Conservation (phyloP, 2,113 vertebrate genomes). For the Tragelaphus imberbis region DNA sequence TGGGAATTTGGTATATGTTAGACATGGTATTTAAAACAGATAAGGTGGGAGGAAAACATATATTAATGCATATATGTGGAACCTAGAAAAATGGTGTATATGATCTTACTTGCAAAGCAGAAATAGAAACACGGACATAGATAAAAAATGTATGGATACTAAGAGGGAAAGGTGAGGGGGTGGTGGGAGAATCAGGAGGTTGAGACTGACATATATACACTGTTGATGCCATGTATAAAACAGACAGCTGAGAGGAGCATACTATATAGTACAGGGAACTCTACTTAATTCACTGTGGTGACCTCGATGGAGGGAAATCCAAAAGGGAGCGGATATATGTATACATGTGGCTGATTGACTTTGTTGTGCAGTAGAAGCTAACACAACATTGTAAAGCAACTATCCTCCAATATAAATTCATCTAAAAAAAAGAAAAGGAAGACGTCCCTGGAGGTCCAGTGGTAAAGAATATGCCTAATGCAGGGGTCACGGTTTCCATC, state of each 20-base stretch:
- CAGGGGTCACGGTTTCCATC: neutral
- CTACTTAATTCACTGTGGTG: neutral
- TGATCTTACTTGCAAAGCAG: neutral
- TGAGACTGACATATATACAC: neutral
- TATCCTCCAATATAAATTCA: neutral
- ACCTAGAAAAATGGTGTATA: neutral
- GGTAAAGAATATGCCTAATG: neutral
- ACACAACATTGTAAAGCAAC: neutral
- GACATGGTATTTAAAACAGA: neutral
- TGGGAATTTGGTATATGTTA: neutral
- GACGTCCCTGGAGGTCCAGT: neutral
- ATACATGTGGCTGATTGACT: neutral
- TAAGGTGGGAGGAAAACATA: neutral
- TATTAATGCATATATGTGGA: neutral
- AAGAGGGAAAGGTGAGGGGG: neutral
- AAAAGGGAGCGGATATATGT: neutral
- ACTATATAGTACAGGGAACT: neutral
- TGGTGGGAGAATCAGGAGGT: neutral
- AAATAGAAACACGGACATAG: neutral
- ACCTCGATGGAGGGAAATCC: neutral
- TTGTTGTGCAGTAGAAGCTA: neutral
- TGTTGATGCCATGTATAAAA: neutral
- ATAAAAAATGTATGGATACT: neutral
- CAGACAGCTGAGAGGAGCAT: neutral
- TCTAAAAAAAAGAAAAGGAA: neutral